A percentile compares a stretch with the other conserved stretches of the same genome.
Conservation (phyloP, 2,113 vertebrate genomes). For the Oxygymnocypris stewartii region DNA sequence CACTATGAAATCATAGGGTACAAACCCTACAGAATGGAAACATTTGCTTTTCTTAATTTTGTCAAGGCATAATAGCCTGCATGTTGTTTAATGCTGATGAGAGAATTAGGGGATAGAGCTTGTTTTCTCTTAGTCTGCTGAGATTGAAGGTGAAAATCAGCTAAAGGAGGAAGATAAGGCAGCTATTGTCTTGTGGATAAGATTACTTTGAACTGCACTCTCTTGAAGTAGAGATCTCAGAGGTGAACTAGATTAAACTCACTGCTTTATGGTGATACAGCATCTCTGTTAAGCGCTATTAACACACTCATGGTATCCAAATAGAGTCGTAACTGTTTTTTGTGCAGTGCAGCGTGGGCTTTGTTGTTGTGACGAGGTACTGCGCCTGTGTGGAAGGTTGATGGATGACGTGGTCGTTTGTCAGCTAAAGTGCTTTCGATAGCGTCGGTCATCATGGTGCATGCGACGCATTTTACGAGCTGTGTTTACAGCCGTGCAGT, state of each 20-base stretch:
- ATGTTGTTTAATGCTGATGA: slow-evolving; percentile 7
- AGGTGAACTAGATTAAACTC: slow-evolving; percentile 18
- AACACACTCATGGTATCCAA: slow-evolving; percentile 30
- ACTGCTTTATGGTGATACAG: slow-evolving; percentile 1
- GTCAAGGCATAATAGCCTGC: not conserved
- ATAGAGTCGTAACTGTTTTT: slow-evolving; percentile 33
- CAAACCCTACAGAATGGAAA: not conserved
- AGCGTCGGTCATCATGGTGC: slow-evolving; percentile 37
- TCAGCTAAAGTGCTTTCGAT: slow-evolving; percentile 49
- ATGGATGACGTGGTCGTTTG: slow-evolving; percentile 50
- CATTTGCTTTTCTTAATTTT: not conserved
- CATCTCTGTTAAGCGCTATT: slow-evolving; percentile 16
- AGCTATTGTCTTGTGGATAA: slow-evolving; percentile 10
- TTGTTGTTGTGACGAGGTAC: slow-evolving; percentile 35
- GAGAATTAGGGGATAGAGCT: not conserved
- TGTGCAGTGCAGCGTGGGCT: slow-evolving; percentile 27
- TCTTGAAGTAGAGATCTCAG: slow-evolving; percentile 1
- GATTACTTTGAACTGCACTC: slow-evolving; percentile 8
- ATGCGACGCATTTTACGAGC: slow-evolving; percentile 39
- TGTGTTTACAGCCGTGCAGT: slow-evolving; percentile 48
- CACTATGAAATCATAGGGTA: too few species aligned
- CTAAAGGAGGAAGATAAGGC: not conserved
- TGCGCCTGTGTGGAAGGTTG: slow-evolving; percentile 5
- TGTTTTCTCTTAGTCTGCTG: not conserved
- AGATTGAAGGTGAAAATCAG: slow-evolving; percentile 5